Evolutionary conservation across 2,113 vertebrate genomes (phyloP), one percentile per base, ranked within the genome.

Genomic region (Atlantisia rogersi): DNA sequence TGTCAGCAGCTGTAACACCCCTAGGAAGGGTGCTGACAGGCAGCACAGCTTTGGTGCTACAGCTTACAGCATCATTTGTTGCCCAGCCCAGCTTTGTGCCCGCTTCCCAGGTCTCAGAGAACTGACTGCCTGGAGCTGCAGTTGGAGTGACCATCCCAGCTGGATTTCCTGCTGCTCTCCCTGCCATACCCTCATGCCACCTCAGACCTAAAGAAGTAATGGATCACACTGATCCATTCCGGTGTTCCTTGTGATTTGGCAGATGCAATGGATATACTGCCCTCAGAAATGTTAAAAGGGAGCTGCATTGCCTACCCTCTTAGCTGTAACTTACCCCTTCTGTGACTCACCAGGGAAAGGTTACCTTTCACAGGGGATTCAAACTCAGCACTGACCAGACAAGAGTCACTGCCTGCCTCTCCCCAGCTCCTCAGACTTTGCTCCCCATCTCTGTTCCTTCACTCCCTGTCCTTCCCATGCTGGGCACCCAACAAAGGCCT

Each of bases 101-200:
- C 5, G 8, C 60, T 73, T 82, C 58, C 63, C 71, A 86, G 11
- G n/a, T 64, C 37, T 32, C 28, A 2, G 9, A 32, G 32, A 71
- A 48, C 12, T 67, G 11, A 64, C 6, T 73, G 21, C 10, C 11
- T 15, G 5, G 16, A 28, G 69, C 39, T 81, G 48, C 55, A 18
- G 14, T 10, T 50, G 12, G 64, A 78, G 78, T 53, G 73, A 86
- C 13, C 39, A 16, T 69, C 25, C 29, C 42, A 35, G 50, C 9
- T 75, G 70, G 56, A 82, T 3, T 55, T 18, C 44, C 16, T 50
- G 21, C 29, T 63, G 21, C 58, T 76, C 6, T 68, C 24, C 31
- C 63, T 32, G 1, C 1, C 0, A 20, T 2, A 37, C 26, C n/a
- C 18, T 65, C n/a, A 31, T 6, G 21, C 9, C 59, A 29, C 5